phyloP scores from a whole-genome alignment of 2,888 invertebrate genomes.

The Dilophus febrilis region DNA sequence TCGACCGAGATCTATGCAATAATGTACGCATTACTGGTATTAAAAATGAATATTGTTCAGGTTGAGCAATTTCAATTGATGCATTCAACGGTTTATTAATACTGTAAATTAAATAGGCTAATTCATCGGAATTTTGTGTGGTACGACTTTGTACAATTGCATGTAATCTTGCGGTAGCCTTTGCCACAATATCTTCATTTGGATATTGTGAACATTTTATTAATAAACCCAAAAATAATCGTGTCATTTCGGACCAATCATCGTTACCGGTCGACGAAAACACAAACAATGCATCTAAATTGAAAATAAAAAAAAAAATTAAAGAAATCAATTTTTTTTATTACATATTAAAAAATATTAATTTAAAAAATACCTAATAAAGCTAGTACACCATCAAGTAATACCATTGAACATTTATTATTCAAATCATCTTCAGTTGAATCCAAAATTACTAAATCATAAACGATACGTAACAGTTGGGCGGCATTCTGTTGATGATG shows the following conservation, averaged over 20 bases:
- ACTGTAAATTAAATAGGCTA: constrained; percentile 34
- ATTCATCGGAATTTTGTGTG: constrained; percentile 35
- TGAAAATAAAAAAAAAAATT: neutral
- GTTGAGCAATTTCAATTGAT: constrained; percentile 32
- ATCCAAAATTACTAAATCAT: constrained; percentile 37
- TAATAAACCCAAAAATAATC: constrained; percentile 31
- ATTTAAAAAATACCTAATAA: constrained; percentile 21
- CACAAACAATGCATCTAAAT: constrained; percentile 34
- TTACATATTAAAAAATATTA: neutral
- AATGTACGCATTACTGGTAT: constrained; percentile 44
- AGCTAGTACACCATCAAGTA: constrained; percentile 37
- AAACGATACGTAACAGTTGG: constrained; percentile 37
- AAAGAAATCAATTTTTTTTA: neutral
- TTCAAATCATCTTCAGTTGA: constrained; percentile 34
- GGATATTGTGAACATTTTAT: constrained; percentile 32
- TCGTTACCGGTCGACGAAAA: constrained; percentile 35
- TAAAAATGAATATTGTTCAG: constrained; percentile 41
- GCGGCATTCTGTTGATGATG: constrained; percentile 36
- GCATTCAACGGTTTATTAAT: constrained; percentile 31
- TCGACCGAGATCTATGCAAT: constrained; percentile 32
- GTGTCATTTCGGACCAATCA: constrained; percentile 40
- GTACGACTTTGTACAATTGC: constrained; percentile 38
- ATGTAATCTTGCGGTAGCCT: constrained; percentile 42
- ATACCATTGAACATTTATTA: constrained; percentile 34
- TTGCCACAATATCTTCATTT: constrained; percentile 37